Conservation (phyloP, 2,797 vertebrate genomes). For the Coendou prehensilis region DNA sequence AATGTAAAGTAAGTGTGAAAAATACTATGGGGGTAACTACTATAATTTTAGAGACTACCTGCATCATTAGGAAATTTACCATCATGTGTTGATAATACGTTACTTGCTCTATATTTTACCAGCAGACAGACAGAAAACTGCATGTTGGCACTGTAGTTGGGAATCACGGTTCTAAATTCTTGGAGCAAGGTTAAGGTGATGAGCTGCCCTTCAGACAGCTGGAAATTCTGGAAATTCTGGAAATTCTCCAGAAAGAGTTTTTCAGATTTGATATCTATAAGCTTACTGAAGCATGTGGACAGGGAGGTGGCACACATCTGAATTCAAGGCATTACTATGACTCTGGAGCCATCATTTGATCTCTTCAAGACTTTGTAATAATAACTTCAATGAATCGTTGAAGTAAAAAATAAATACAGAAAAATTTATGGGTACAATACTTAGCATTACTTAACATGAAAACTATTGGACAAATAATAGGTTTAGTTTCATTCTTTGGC, state of each 20-base stretch:
- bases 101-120: not conserved
- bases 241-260: not conserved
- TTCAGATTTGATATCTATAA: not conserved
- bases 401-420: not conserved
- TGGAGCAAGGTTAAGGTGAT: not conserved
- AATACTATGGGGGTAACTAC: not conserved
- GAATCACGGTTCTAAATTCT: not conserved
- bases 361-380: not conserved
- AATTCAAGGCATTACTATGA: not conserved
- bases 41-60: not conserved
- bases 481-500: not conserved
- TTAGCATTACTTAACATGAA: not conserved
- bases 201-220: not conserved
- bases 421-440: not conserved
- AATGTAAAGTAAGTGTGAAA: not conserved
- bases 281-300: not conserved
- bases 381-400: not conserved
- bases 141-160: not conserved
- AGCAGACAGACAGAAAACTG: not conserved
- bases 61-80: too few relatives aligned
- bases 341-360: not conserved
- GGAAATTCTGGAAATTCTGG: not conserved
- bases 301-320: conserved; percentile 12
- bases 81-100: not conserved
- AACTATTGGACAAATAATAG: not conserved